phyloP scores from a whole-genome alignment of 2,113 vertebrate genomes.

The Progne subis region DNA sequence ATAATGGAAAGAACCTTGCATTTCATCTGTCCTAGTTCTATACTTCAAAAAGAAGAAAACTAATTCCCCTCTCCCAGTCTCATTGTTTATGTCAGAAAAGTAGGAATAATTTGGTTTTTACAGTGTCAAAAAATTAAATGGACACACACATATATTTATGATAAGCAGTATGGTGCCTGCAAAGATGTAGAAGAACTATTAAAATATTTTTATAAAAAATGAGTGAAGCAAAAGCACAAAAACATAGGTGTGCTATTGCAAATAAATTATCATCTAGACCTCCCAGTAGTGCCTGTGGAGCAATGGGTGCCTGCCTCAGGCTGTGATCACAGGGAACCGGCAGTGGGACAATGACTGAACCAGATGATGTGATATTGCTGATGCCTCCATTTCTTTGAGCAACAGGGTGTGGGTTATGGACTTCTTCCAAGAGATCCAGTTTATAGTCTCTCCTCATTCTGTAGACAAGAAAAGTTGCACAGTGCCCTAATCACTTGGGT shows the following conservation, averaged over 20 bases:
- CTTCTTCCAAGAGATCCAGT: neutral
- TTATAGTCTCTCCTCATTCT: neutral
- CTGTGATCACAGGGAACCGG: neutral
- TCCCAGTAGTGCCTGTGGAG: neutral
- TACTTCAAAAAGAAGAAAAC: neutral
- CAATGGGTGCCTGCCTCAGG: neutral
- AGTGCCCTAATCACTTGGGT: neutral
- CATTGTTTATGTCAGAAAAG: neutral
- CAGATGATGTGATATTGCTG: neutral
- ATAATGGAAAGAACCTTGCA: neutral
- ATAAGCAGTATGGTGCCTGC: neutral
- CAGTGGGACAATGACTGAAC: neutral
- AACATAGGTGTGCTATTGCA: neutral
- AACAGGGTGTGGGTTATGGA: neutral
- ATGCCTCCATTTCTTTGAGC: neutral
- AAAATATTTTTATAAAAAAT: neutral
- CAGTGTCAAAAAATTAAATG: neutral
- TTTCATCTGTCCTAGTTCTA: neutral
- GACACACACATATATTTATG: neutral
- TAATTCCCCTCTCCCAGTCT: neutral
- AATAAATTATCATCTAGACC: neutral
- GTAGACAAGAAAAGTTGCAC: neutral
- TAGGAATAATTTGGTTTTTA: neutral
- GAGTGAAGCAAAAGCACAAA: neutral
- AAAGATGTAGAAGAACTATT: neutral